Evolutionary conservation across 1,140 invertebrate genomes (phyloP), one percentile per base, ranked within the genome.

Genomic region (Trachymyrmex septentrionalis): DNA sequence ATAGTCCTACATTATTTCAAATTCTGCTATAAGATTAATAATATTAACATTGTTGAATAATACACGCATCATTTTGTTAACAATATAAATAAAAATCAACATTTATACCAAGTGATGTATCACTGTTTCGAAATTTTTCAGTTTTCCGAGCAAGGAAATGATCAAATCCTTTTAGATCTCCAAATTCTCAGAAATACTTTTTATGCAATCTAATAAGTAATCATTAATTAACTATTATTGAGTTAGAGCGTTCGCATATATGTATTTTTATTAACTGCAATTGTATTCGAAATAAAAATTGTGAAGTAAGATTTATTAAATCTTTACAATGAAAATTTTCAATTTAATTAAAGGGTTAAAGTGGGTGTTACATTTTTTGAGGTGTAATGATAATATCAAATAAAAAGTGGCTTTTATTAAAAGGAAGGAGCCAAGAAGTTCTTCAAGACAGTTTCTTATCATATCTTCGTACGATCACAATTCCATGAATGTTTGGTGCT

Each of bases 71-170:
- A 38, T 57, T 82, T 72, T 44, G 21, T 57, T 10, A 3, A 3
- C 64, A 21, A 44, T 67, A 44, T 9, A 21, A 66, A 44, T 27
- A 30, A 10, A 19, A 66, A 16, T 66, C 14, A 9, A 7, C 6
- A 14, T 78, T 19, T 48, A 50, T 50, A 21, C 19, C 16, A 48
- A 78, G 16, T 30, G 24, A 61, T 50, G 44, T 21, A 24, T 48
- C 77, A 55, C 66, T 59, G 72, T 84, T 76, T 82, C 69, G 77
- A 86, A 92, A 88, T 84, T 85, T 91, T 86, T 88, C 88, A 84
- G 87, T 85, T 87, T 91, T 75, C 86, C 87, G 71, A 72, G 85
- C 72, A 66, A 87, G 63, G 85, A 84, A 80, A 44, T 27, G 27
- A n/a, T 21, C n/a, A 24, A 80, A 55, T 34, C 27, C 9, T 44